Evolutionary conservation across 2,797 vertebrate genomes (phyloP).

Genomic region (Carapus acus): DNA sequence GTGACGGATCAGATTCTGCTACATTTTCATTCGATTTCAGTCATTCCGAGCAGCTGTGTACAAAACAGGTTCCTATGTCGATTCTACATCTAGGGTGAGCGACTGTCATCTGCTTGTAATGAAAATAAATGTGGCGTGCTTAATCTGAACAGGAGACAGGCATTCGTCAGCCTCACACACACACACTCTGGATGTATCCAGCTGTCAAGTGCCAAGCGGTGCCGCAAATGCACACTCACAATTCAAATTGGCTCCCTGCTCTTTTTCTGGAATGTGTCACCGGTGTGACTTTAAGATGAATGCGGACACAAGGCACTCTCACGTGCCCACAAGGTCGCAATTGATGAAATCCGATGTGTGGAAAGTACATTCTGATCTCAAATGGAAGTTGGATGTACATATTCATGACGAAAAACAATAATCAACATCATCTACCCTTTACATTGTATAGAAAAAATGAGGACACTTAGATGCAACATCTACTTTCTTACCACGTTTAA

Average conservation of each 20-base stretch:
- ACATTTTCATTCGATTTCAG: slow-evolving; percentile 28
- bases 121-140: slow-evolving; percentile 66
- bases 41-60: slow-evolving; percentile 43
- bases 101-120: slow-evolving; percentile 67
- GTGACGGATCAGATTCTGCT: slow-evolving; percentile 51
- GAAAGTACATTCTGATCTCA: no score
- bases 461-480: no score
- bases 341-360: no score
- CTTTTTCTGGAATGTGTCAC: slow-evolving; percentile 16
- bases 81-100: slow-evolving; percentile 50
- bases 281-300: slow-evolving; percentile 1
- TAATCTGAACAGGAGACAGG: slow-evolving; percentile 50
- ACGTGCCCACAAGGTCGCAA: no score
- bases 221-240: slow-evolving; percentile 7
- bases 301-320: no score
- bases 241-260: slow-evolving; percentile 10
- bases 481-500: no score
- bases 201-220: slow-evolving; percentile 38
- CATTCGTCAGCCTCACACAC: slow-evolving; percentile 43
- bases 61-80: slow-evolving; percentile 63
- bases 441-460: no score
- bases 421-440: slow-evolving; percentile 2
- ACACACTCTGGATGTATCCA: slow-evolving; percentile 9
- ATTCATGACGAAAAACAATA: slow-evolving; percentile 2
- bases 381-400: no score